Percentiles rank a stretch among this genome's conserved stretches.
Conservation (phyloP, 92 coral and sea anemone genomes). For the Siderastrea radians region DNA sequence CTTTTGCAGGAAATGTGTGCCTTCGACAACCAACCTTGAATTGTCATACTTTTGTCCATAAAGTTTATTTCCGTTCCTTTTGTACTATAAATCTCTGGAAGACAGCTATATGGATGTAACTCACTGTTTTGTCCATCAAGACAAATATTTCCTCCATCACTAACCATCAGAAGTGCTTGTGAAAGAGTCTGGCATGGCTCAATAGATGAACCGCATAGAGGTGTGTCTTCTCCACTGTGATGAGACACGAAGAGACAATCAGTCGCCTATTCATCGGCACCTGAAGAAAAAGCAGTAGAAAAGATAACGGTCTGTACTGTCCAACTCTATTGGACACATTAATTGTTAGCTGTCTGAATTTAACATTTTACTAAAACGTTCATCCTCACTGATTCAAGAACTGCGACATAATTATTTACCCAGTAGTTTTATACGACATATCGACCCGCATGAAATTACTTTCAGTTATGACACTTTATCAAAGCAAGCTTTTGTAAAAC, state of each 20-base stretch:
- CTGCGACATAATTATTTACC: too few species aligned
- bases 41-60: not conserved
- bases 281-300: not conserved
- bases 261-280: not conserved
- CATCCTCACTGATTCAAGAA: too few species aligned
- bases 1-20: constrained; percentile 2
- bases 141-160: constrained; percentile 1
- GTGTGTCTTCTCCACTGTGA: not conserved
- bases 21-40: not conserved
- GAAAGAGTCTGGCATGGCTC: too few species aligned
- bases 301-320: too few species aligned
- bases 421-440: too few species aligned
- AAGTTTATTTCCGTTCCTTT: not conserved
- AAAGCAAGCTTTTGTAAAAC: too few species aligned
- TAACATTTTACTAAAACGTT: too few species aligned
- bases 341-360: too few species aligned
- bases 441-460: too few species aligned
- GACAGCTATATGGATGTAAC: not conserved
- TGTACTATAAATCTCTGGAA: not conserved
- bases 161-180: not conserved
- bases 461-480: too few species aligned
- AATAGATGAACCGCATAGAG: not conserved
- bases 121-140: not conserved
- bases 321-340: too few species aligned
- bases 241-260: constrained; percentile 13